A percentile compares a stretch with the other conserved stretches of the same genome.
Evolutionary conservation across 2,797 vertebrate genomes (phyloP).

Genomic region (Masticophis lateralis): DNA sequence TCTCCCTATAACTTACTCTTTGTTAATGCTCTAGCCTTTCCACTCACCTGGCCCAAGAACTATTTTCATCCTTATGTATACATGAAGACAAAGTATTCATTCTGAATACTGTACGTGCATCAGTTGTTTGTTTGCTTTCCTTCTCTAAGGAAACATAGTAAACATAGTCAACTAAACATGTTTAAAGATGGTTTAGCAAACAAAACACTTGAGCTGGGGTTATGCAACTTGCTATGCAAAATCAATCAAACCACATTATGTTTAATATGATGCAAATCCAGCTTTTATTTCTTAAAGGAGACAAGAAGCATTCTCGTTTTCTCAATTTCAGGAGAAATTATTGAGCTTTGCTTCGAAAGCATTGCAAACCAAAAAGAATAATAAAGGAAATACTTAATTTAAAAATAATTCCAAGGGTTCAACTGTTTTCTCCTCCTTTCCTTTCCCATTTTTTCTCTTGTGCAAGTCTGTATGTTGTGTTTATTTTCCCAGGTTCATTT

Average conservation of each 20-base stretch:
- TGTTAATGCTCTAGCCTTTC: not conserved
- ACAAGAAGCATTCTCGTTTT: not conserved
- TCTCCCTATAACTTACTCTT: not conserved
- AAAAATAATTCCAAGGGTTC: not conserved
- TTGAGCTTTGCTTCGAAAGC: not conserved
- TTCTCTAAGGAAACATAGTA: no score
- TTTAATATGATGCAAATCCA: not conserved
- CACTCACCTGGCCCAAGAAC: not conserved
- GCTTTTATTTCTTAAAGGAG: not conserved
- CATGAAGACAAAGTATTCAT: not conserved
- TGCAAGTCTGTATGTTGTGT: not conserved
- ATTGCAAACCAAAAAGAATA: not conserved
- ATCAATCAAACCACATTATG: not conserved
- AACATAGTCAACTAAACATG: no score
- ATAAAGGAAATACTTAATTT: not conserved
- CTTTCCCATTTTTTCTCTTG: not conserved
- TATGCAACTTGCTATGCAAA: not conserved
- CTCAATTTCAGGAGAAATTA: not conserved
- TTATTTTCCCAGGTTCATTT: not conserved
- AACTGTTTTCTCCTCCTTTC: not conserved
- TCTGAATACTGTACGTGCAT: not conserved
- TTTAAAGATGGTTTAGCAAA: not conserved
- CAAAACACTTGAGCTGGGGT: not conserved
- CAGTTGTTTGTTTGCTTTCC: no score
- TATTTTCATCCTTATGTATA: no score